A percentile compares a stretch with the other conserved stretches of the same genome.
Evolutionary conservation across 2,888 invertebrate genomes (phyloP).

Genomic region (Smittia aterrima): DNA sequence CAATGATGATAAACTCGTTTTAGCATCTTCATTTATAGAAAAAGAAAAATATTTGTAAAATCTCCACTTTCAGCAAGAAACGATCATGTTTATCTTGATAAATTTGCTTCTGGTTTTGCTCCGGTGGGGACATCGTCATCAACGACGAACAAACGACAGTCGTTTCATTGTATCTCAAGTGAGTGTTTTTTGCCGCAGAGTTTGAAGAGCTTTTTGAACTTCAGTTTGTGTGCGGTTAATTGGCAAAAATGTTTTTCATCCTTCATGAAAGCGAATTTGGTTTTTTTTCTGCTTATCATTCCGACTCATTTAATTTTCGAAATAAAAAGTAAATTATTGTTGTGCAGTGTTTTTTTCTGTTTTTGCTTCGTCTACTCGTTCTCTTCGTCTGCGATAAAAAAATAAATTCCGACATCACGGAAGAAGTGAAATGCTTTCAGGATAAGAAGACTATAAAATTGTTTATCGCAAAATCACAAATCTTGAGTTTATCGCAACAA

Average conservation of each 20-base stretch:
- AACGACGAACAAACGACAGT: slow-evolving; percentile 12
- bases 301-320: slow-evolving; percentile 27
- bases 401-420: not conserved
- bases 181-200: slow-evolving; percentile 5
- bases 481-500: not conserved
- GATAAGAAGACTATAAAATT: not conserved
- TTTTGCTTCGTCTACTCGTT: not conserved
- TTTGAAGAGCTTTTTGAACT: not conserved
- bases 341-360: not conserved
- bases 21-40: too few relatives aligned
- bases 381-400: not conserved
- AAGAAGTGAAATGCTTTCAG: not conserved
- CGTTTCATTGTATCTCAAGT: not conserved
- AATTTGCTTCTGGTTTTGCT: slow-evolving; percentile 37
- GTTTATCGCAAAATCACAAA: slow-evolving; percentile 15
- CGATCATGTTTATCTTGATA: slow-evolving; percentile 35
- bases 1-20: not conserved
- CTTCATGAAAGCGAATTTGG: not conserved
- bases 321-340: slow-evolving; percentile 33
- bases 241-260: slow-evolving; percentile 34
- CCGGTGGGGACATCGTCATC: not conserved
- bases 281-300: slow-evolving; percentile 28
- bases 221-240: slow-evolving; percentile 38
- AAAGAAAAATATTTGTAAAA: slow-evolving; percentile 3
- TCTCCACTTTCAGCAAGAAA: not conserved